phyloP scores from a whole-genome alignment of 1,140 invertebrate species.

The Sycophaga agraensis region DNA sequence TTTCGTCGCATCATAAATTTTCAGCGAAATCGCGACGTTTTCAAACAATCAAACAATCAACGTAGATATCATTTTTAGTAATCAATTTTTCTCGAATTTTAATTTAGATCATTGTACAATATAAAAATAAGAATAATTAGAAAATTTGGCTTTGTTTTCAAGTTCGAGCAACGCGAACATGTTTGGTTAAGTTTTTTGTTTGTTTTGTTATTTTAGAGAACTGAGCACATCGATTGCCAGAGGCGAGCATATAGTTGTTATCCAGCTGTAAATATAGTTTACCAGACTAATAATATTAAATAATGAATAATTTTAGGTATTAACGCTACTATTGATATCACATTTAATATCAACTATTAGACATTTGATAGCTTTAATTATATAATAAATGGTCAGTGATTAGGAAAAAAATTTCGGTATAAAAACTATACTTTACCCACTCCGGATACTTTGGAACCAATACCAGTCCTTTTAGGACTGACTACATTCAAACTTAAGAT shows the following conservation, averaged over 20 bases:
- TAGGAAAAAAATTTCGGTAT: slow-evolving; percentile 20
- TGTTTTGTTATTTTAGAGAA: slow-evolving; percentile 18
- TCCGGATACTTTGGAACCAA: slow-evolving; percentile 14
- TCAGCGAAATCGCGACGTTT: background rate
- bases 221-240: slow-evolving; percentile 30
- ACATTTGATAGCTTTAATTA: slow-evolving; percentile 50
- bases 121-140: background rate
- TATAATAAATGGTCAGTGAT: slow-evolving; percentile 40
- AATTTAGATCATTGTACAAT: background rate
- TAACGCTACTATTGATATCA: slow-evolving; percentile 46
- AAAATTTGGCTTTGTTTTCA: background rate
- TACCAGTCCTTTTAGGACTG: background rate
- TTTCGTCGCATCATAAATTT: background rate
- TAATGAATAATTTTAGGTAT: slow-evolving; percentile 41
- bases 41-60: background rate
- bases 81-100: background rate
- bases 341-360: slow-evolving; percentile 46
- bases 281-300: slow-evolving; percentile 45
- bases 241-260: slow-evolving; percentile 43
- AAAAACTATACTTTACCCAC: background rate
- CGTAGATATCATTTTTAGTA: background rate
- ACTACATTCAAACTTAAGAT: slow-evolving; percentile 13
- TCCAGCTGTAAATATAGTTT: slow-evolving; percentile 55
- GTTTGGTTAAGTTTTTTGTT: slow-evolving; percentile 13
- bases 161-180: background rate